Evolutionary conservation across 2,888 invertebrate genomes (phyloP), one percentile per base, ranked within the genome.

Genomic region (Xylota sylvarum): DNA sequence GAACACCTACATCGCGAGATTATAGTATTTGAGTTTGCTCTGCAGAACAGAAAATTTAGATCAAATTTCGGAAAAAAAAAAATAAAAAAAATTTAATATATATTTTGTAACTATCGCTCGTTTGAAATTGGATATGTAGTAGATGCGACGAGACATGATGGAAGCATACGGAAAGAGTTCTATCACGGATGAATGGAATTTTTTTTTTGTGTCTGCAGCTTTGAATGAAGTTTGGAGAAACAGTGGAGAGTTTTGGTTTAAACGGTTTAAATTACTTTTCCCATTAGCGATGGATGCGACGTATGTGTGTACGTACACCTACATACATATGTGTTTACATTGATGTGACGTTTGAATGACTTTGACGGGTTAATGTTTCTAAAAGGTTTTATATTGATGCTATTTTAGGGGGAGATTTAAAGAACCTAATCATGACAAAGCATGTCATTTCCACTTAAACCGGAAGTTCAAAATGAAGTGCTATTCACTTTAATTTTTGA

Each of bases 41-140:
- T 35, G 27, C 43, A 60, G 17, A 37, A 10, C 12, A 17, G 60
- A 32, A 67, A 77, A 30, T 80, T 80, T 73, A 32, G 76, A 76
- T 85, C 40, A 60, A 60, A 81, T 85, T 85, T 85, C 85, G 19
- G 35, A 72, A 14, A 58, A 85, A 55, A 40, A 19, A 55, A 72
- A 40, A 58, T 35, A 65, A 50, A 52, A 64, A 14, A 52, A 4
- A 62, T 73, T 74, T 9, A 43, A n/a, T 62, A 30, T 74, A 46
- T 80, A n/a, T 73, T 73, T 58, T 50, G 43, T 69, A 64, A 50
- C 58, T 69, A 69, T 60, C 58, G 50, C 30, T 58, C 55, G 56
- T 55, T 64, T 40, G 81, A 81, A 85, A 85, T 81, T 77, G 46
- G 81, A 85, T 81, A 77, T 30, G 19, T 50, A 19, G 19, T 14